Evolutionary conservation across 2,888 invertebrate species (phyloP).

Genomic region (Chrysolina oricalcia): DNA sequence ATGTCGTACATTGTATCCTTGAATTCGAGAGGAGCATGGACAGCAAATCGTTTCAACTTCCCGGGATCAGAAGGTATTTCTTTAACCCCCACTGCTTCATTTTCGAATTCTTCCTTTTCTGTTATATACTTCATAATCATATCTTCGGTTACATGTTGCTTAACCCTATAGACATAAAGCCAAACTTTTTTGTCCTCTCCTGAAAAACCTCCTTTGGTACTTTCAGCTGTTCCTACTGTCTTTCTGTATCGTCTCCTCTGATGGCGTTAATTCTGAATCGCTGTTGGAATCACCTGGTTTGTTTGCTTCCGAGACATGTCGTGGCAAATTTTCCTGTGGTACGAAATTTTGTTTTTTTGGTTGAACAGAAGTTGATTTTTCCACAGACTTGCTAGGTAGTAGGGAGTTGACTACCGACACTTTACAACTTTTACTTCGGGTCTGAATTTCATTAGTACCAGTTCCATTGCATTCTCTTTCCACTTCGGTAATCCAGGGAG

Average conservation of each 20-base stretch:
- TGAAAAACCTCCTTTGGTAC: neutral
- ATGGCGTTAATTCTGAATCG: neutral
- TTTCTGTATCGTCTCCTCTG: neutral
- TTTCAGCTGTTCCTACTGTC: conserved; percentile 6
- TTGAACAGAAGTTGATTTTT: neutral
- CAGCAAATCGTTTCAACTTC: no score
- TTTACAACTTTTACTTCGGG: neutral
- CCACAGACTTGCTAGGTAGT: neutral
- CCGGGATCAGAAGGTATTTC: no score
- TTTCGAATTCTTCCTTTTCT: no score
- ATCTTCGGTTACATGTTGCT: no score
- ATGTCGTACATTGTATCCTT: no score
- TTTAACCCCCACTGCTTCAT: no score
- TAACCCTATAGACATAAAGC: no score
- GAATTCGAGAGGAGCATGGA: no score
- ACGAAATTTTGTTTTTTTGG: no score
- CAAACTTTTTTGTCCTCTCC: neutral
- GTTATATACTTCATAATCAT: no score
- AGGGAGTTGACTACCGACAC: neutral
- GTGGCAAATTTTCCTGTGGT: conserved; percentile 12
- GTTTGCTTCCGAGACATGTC: conserved; percentile 1
- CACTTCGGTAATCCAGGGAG: conserved; percentile 3
- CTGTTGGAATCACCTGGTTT: neutral
- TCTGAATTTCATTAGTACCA: neutral
- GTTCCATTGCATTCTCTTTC: conserved; percentile 11